Conservation (phyloP, 2,888 invertebrate genomes). For the Sacculina carcini region DNA sequence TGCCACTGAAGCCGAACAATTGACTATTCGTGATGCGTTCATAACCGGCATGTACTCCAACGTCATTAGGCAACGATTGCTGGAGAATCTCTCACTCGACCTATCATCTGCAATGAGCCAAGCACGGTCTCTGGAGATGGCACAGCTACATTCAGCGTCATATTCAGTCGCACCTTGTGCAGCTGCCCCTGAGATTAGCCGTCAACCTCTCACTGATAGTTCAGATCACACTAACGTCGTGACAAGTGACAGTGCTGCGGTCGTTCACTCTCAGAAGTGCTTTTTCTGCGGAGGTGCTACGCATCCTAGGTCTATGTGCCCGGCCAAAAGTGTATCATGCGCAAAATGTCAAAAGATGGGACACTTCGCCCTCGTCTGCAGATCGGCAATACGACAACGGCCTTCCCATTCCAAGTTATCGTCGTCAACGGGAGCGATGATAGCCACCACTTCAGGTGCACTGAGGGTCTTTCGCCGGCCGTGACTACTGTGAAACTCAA, state of each 20-base stretch:
- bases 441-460: no score
- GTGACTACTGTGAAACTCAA: not conserved
- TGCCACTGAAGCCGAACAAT: not conserved
- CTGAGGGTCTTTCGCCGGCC: not conserved
- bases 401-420: no score
- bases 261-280: not conserved
- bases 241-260: no score
- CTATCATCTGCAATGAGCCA: not conserved
- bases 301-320: not conserved
- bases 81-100: not conserved
- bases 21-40: not conserved
- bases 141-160: not conserved
- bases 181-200: no score
- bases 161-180: no score
- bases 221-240: no score
- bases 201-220: no score
- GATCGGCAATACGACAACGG: no score
- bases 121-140: not conserved
- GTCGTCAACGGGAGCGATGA: no score
- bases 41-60: not conserved
- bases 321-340: not conserved
- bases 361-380: not conserved
- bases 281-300: not conserved
- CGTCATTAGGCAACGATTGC: not conserved
- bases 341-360: not conserved